Conservation (phyloP, 2,888 invertebrate genomes). For the Arenicola marina region DNA sequence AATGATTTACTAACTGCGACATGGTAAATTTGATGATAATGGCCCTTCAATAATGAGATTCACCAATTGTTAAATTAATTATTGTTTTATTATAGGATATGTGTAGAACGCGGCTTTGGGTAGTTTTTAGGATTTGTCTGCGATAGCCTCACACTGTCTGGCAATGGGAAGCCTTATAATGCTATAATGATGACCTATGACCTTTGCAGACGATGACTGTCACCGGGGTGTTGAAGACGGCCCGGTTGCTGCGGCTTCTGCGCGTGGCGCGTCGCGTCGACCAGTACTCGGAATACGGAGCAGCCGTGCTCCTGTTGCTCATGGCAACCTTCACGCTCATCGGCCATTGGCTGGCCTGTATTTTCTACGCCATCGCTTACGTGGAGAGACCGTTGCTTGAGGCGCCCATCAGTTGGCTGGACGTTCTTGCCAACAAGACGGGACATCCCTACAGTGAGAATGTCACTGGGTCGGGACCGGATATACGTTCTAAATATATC, state of each 20-base stretch:
- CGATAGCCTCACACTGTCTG: too few species aligned
- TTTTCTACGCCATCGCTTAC: conserved; percentile 61
- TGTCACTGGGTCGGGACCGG: conserved; percentile 57
- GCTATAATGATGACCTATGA: neutral
- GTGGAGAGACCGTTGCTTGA: conserved; percentile 40
- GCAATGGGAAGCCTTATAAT: too few species aligned
- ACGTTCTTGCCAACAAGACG: conserved; percentile 50
- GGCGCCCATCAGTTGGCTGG: conserved; percentile 54
- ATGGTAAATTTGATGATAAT: too few species aligned
- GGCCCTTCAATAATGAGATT: too few species aligned
- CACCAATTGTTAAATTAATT: too few species aligned
- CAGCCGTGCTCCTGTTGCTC: conserved; percentile 58
- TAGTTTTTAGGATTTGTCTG: too few species aligned
- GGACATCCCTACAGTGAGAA: conserved; percentile 52
- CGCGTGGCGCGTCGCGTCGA: conserved; percentile 59
- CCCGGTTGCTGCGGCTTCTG: conserved; percentile 55
- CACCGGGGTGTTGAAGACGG: conserved; percentile 58
- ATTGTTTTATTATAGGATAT: too few species aligned
- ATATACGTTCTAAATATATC: conserved; percentile 58
- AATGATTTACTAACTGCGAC: too few species aligned
- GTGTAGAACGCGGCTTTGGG: too few species aligned
- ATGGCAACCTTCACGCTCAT: conserved; percentile 60
- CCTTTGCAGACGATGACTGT: conserved; percentile 56
- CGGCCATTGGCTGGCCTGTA: conserved; percentile 62
- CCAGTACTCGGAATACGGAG: conserved; percentile 61